Conservation (phyloP, 2,113 vertebrate species). For the Etheostoma spectabile region DNA sequence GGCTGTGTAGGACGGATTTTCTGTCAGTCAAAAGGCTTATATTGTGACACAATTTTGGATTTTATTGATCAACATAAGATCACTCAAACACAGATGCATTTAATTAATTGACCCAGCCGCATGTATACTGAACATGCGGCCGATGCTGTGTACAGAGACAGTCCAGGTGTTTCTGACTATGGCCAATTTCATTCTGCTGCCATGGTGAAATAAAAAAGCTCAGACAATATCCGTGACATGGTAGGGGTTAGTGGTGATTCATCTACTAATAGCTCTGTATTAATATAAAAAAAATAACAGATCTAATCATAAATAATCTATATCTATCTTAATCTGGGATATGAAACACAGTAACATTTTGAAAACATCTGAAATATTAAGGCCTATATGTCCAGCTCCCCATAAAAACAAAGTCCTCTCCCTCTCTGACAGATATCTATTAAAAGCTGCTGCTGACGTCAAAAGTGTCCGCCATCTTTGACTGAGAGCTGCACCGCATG, state of each 20-base stretch:
- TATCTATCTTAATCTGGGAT: neutral
- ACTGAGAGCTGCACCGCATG: too few relatives aligned
- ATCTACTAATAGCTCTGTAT: neutral
- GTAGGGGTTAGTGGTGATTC: too few relatives aligned
- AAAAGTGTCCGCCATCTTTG: slow-evolving; percentile 96
- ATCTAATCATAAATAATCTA: neutral
- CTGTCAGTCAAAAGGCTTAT: too few relatives aligned
- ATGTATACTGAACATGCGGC: neutral
- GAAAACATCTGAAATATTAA: slow-evolving; percentile 32
- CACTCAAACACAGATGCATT: too few relatives aligned
- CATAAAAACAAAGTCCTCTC: slow-evolving; percentile 47
- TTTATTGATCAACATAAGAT: too few relatives aligned
- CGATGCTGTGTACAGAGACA: slow-evolving; percentile 11
- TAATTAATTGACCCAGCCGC: too few relatives aligned
- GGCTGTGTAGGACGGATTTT: too few relatives aligned
- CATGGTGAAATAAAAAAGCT: neutral
- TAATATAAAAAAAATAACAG: too few relatives aligned
- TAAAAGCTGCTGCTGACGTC: slow-evolving; percentile 98
- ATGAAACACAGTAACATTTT: too few relatives aligned
- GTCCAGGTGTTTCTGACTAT: neutral
- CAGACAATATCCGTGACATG: neutral
- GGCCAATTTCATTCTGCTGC: neutral
- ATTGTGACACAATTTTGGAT: too few relatives aligned
- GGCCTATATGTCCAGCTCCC: slow-evolving; percentile 13
- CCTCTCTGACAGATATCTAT: slow-evolving; percentile 86